Base-by-base conservation (phyloP, 2,113 vertebrate genomes). In the Sprattus sprattus region DNA sequence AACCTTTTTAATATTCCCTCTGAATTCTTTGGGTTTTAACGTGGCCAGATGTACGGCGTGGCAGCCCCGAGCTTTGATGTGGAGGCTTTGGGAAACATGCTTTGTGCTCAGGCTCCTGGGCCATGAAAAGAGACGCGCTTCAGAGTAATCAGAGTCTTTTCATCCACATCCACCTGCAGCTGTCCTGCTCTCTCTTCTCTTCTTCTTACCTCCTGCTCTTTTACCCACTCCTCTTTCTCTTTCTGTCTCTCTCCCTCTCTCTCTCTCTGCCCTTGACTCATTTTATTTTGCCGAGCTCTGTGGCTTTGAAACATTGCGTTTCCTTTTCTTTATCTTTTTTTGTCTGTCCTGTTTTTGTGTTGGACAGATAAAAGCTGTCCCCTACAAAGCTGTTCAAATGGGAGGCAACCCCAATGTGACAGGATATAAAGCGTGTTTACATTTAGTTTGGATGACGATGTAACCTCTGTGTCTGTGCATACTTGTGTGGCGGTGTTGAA, bases 71-170 rank as follows among this genome's bases (percentile, higher is more conserved):
- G 44, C 91, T 93, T 94, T 94, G 92, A 93, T 92, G 91, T 92
- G 71, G 80, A 91, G 83, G 87, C 89, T 86, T 86, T 11, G 86
- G 64, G 75, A 89, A 89, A 88, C 88, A 54, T 46, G 86, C 83
- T 91, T 89, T 91, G 81, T 88, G 83, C 85, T 88, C 45, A 9
- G 82, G 82, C 47, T 83, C 86, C 88, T 92, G 86, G 87, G 84
- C 90, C 84, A 45, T 91, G 91, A 90, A 91, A 85, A 89, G 67
- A 88, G 87, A 89, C 82, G 88, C 88, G 89, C 75, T 20, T 8
- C 46, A 71, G 83, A 91, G 90, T 92, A 93, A 94, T 95, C 91
- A 95, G 90, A 87, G 82, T 83, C 88, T 92, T 91, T 95, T 94
- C 92, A 93, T 87, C 45, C 32, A 75, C 18, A 50, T 22, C 71